phyloP scores from a whole-genome alignment of 2,113 vertebrate genomes.

The Nannobrachium achirus region DNA sequence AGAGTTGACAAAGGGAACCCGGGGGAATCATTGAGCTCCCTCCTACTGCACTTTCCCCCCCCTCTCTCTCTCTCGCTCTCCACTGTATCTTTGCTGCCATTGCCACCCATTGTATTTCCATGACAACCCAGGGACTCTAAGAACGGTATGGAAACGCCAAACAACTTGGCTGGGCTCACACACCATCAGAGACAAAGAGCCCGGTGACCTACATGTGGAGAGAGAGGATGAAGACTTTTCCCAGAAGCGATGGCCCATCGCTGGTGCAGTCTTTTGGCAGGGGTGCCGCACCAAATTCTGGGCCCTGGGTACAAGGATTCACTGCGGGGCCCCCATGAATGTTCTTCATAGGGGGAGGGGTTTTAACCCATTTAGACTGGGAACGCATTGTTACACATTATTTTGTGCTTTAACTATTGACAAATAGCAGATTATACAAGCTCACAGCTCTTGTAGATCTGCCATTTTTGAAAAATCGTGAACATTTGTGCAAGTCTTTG shows the following conservation, averaged over 20 bases:
- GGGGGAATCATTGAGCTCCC: background rate
- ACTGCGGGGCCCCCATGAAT: too few relatives aligned
- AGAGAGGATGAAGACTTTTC: constrained; percentile 68
- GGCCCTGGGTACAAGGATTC: too few relatives aligned
- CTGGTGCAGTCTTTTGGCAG: too few relatives aligned
- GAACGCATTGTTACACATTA: too few relatives aligned
- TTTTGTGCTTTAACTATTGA: too few relatives aligned
- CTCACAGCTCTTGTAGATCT: too few relatives aligned
- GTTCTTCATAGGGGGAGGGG: too few relatives aligned
- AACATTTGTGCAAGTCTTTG: too few relatives aligned
- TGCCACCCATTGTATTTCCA: constrained; percentile 75
- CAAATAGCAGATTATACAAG: too few relatives aligned
- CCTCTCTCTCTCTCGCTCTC: constrained; percentile 50
- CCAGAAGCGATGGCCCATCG: constrained; percentile 66
- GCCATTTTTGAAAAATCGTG: too few relatives aligned
- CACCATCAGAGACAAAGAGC: constrained; percentile 72
- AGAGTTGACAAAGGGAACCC: constrained; percentile 65
- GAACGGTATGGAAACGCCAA: constrained; percentile 81
- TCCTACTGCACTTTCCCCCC: constrained; percentile 54
- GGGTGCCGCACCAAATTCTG: too few relatives aligned
- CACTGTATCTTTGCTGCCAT: constrained; percentile 64
- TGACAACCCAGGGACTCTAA: constrained; percentile 77
- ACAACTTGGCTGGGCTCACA: constrained; percentile 66
- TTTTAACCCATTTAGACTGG: too few relatives aligned
- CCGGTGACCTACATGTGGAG: constrained; percentile 70